These are phyloP conservation scores for Trisateles emortualis DNA, from an alignment of 2,888 invertebrate genomes.

Conservation along the genomic window DNA sequence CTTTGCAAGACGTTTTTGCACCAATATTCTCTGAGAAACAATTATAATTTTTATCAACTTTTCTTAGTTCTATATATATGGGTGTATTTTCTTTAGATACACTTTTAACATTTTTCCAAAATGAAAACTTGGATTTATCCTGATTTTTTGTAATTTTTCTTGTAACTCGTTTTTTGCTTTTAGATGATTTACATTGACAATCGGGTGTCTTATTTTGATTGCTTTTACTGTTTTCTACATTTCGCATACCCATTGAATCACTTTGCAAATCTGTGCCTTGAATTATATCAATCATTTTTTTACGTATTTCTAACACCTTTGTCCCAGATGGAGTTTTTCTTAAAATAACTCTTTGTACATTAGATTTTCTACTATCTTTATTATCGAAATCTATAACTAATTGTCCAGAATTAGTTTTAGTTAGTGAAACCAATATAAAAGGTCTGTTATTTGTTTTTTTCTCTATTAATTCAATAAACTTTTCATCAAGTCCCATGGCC, in stretches of 20 bases:
- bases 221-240: not conserved
- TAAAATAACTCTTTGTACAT: constrained; percentile 36
- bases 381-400: constrained; percentile 48
- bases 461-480: constrained; percentile 53
- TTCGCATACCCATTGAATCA: not conserved
- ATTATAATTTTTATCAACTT: not conserved
- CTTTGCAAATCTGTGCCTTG: constrained; percentile 10
- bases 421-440: constrained; percentile 42
- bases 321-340: constrained; percentile 49
- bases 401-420: constrained; percentile 51
- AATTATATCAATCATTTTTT: constrained; percentile 36
- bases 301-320: constrained; percentile 46
- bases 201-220: not conserved
- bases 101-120: no score
- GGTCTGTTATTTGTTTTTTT: constrained; percentile 44
- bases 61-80: not conserved
- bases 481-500: constrained; percentile 56
- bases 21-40: no score
- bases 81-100: not conserved
- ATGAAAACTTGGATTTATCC: no score
- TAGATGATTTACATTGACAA: no score
- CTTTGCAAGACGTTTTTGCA: no score
- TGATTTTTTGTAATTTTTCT: not conserved
- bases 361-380: constrained; percentile 21
- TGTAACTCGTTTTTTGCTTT: not conserved